A percentile compares a stretch with the other conserved stretches of the same genome.
phyloP scores from a whole-genome alignment of 2,888 invertebrate genomes.

The Cryptocephalus moraei region DNA sequence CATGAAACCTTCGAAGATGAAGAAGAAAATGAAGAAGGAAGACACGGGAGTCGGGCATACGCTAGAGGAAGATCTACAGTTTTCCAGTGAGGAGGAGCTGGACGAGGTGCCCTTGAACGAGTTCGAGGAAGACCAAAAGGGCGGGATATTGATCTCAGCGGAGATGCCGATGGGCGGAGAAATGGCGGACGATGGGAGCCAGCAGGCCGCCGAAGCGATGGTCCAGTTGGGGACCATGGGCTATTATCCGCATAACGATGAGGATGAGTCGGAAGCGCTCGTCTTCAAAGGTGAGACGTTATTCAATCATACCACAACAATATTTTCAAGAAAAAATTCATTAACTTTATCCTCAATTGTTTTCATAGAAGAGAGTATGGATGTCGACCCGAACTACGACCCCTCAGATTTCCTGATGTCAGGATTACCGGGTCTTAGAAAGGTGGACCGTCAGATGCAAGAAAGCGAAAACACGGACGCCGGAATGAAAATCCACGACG shows the following conservation, averaged over 20 bases:
- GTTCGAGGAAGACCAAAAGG: slow-evolving; percentile 40
- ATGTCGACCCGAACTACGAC: slow-evolving; percentile 75
- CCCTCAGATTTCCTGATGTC: slow-evolving; percentile 73
- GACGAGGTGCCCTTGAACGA: slow-evolving; percentile 48
- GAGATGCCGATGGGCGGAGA: slow-evolving; percentile 27
- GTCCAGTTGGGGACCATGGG: slow-evolving; percentile 60
- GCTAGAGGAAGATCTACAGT: slow-evolving; percentile 46
- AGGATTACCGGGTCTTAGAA: slow-evolving; percentile 26
- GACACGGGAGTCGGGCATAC: slow-evolving; percentile 36
- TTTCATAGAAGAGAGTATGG: slow-evolving; percentile 66
- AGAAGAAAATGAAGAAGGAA: slow-evolving; percentile 36
- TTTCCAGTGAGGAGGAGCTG: slow-evolving; percentile 60
- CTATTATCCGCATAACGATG: slow-evolving; percentile 43
- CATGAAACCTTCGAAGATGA: slow-evolving; percentile 25
- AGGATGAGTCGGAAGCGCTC: slow-evolving; percentile 23
- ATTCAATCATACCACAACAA: too few species aligned
- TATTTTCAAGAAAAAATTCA: too few species aligned
- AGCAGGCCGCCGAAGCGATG: slow-evolving; percentile 68
- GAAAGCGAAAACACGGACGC: slow-evolving; percentile 19
- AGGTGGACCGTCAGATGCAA: slow-evolving; percentile 12
- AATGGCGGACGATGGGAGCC: slow-evolving; percentile 37
- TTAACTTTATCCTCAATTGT: too few species aligned
- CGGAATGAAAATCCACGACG: slow-evolving; percentile 56
- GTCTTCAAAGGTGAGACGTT: slow-evolving; percentile 17
- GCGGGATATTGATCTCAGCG: slow-evolving; percentile 34